Evolutionary conservation across 2,797 vertebrate genomes (phyloP).

Genomic region (Glossophaga mutica): DNA sequence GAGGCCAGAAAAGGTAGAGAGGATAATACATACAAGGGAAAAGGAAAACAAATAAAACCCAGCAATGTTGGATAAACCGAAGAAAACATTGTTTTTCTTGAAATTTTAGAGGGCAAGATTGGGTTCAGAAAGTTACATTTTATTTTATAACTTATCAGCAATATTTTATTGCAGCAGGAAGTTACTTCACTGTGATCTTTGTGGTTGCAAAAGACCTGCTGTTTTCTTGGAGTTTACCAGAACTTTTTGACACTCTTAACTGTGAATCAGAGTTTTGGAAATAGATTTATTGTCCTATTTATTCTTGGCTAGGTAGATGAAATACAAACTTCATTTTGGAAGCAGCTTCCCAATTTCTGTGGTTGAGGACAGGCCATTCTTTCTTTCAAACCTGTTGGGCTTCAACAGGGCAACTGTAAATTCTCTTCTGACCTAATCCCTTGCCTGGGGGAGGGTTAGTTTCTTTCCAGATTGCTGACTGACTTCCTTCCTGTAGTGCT

Average conservation of each 20-base stretch:
- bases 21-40: neutral
- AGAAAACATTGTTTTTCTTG: neutral
- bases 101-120: slow-evolving; percentile 27
- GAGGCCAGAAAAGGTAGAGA: neutral
- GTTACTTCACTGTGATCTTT: neutral
- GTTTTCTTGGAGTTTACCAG: slow-evolving; percentile 23
- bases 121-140: slow-evolving; percentile 5
- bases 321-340: slow-evolving; percentile 44
- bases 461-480: slow-evolving; percentile 69
- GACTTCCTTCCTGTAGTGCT: slow-evolving; percentile 61
- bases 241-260: slow-evolving; percentile 37
- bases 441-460: slow-evolving; percentile 64
- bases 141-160: slow-evolving; percentile 27
- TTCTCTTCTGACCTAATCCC: slow-evolving; percentile 47
- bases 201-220: slow-evolving; percentile 4
- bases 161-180: neutral
- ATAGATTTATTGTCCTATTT: neutral
- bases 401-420: neutral
- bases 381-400: slow-evolving; percentile 53
- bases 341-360: slow-evolving; percentile 71
- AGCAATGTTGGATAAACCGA: neutral
- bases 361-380: slow-evolving; percentile 64
- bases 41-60: neutral
- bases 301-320: neutral
- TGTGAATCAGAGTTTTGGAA: slow-evolving; percentile 29